phyloP scores from a whole-genome alignment of 2,113 vertebrate genomes.

The Melanerpes formicivorus region DNA sequence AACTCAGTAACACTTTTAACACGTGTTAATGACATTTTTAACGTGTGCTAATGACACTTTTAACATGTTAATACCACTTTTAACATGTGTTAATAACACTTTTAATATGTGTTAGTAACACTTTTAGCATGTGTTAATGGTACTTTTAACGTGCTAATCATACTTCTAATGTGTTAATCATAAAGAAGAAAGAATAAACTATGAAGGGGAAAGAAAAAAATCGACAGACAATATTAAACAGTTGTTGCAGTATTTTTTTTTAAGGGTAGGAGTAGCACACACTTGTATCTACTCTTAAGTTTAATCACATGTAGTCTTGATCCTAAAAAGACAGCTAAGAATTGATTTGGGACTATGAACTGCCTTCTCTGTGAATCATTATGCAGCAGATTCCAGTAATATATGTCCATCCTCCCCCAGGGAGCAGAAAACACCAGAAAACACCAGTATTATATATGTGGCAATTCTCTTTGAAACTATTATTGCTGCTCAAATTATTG shows the following conservation, averaged over 20 bases:
- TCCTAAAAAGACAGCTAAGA: conserved; percentile 11
- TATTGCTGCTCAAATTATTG: conserved; percentile 35
- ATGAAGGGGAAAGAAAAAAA: background rate
- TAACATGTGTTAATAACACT: background rate
- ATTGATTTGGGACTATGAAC: conserved; percentile 15
- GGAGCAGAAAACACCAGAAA: conserved; percentile 23
- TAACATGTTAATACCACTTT: no score
- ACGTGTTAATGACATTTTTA: background rate
- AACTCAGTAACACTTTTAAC: background rate
- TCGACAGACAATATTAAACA: background rate
- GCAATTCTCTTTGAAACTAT: conserved; percentile 19
- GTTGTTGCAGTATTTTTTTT: background rate
- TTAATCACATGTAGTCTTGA: conserved; percentile 2
- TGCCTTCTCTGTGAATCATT: conserved; percentile 24
- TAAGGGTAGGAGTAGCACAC: background rate
- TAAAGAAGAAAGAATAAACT: background rate
- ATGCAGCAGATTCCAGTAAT: conserved; percentile 29
- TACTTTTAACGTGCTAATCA: no score
- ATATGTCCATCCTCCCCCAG: background rate
- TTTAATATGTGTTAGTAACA: no score
- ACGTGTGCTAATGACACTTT: no score
- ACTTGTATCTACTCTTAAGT: background rate
- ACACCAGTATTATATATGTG: conserved; percentile 8
- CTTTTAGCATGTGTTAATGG: no score
- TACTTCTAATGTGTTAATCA: background rate